Percentiles rank a stretch among this genome's conserved stretches.
Evolutionary conservation across 2,113 vertebrate species (phyloP).

Genomic region (Peucedramus taeniatus): DNA sequence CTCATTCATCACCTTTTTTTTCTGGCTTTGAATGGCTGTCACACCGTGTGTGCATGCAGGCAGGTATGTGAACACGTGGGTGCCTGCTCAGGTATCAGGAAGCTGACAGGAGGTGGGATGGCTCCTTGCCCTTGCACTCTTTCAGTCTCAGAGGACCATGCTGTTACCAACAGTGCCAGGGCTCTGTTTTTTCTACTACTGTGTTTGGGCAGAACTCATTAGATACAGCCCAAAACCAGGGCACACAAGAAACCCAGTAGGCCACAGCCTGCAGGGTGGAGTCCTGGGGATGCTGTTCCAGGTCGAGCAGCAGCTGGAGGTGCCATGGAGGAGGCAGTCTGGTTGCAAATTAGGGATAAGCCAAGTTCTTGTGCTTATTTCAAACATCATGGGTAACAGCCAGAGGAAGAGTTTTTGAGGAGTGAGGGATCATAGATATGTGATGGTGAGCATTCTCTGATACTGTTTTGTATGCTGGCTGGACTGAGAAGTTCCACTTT

Average conservation of each 20-base stretch:
- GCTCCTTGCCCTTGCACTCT: background rate
- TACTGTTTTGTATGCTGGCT: background rate
- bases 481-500: background rate
- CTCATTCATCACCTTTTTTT: background rate
- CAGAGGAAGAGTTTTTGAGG: background rate
- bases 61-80: accelerated
- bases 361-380: background rate
- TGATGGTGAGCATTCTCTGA: background rate
- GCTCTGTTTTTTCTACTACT: background rate
- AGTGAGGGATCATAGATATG: background rate
- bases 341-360: background rate
- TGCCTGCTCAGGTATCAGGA: background rate
- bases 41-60: too few species aligned
- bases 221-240: background rate
- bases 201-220: background rate
- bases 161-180: accelerated
- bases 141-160: background rate
- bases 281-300: background rate
- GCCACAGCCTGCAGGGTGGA: background rate
- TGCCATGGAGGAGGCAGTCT: background rate
- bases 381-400: background rate
- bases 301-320: background rate
- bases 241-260: background rate
- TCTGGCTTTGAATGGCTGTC: background rate
- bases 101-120: background rate